Percentiles rank a stretch among this genome's conserved stretches.
phyloP scores from a whole-genome alignment of 2,113 vertebrate species.

The Martes martes region DNA sequence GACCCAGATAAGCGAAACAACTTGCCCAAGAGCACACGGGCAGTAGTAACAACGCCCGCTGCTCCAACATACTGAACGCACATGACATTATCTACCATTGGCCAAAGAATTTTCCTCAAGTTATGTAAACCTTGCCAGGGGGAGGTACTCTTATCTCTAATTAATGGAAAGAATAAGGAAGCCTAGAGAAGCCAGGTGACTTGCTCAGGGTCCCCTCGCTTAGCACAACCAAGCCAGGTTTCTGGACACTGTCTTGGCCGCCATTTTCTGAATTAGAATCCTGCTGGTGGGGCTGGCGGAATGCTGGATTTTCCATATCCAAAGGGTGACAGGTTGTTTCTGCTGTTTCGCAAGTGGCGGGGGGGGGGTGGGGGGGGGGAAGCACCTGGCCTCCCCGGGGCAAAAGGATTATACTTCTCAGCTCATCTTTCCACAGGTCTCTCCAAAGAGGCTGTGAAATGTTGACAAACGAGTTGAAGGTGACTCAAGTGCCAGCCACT shows the following conservation, averaged over 20 bases:
- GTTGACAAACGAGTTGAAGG: slow-evolving; percentile 79
- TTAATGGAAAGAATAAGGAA: background rate
- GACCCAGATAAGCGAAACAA: background rate
- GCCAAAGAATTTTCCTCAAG: background rate
- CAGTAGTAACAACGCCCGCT: background rate
- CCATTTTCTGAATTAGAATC: background rate
- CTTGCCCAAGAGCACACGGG: background rate
- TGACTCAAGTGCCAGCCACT: slow-evolving; percentile 68
- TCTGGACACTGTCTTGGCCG: background rate
- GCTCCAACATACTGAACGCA: background rate
- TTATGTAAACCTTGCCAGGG: background rate
- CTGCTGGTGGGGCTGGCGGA: background rate
- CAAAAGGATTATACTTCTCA: slow-evolving; percentile 69
- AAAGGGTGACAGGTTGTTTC: background rate
- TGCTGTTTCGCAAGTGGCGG: background rate
- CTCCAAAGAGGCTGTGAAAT: slow-evolving; percentile 76
- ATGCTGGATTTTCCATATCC: background rate
- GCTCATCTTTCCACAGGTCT: slow-evolving; percentile 76
- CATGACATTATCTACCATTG: background rate
- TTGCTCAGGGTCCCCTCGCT: background rate
- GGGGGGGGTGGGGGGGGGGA: background rate
- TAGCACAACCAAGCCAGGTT: background rate
- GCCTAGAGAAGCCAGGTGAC: background rate
- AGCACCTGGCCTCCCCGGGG: background rate
- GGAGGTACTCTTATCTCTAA: background rate